Percentiles rank a stretch among this genome's conserved stretches.
Conservation (phyloP, 30 jellyfish, hydroid and myxozoan genomes). For the Chironex yamaguchii region DNA sequence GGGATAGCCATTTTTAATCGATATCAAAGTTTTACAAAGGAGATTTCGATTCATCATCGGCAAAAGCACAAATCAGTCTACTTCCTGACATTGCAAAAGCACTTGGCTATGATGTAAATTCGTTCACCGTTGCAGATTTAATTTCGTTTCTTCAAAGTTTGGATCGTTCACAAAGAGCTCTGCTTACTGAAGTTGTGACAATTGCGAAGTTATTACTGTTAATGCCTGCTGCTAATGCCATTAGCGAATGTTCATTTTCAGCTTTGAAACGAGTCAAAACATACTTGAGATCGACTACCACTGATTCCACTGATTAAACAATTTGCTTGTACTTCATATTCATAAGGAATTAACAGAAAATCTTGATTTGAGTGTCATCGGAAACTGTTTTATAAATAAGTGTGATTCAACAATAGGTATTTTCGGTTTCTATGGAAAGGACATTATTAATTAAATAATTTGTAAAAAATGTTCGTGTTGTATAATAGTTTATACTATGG, state of each 20-base stretch:
- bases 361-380: too few relatives aligned
- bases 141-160: constrained; percentile 13
- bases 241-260: constrained; percentile 11
- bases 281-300: constrained; percentile 30
- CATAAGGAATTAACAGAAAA: constrained; percentile 10
- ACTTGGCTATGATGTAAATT: not conserved
- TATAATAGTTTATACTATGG: too few relatives aligned
- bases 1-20: not conserved
- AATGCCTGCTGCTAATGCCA: constrained; percentile 41
- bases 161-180: constrained; percentile 16
- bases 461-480: too few relatives aligned
- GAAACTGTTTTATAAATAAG: too few relatives aligned
- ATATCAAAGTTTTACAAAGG: constrained; percentile 12
- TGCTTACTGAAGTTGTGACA: constrained; percentile 47
- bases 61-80: constrained; percentile 12
- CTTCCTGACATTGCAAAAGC: not conserved
- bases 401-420: too few relatives aligned
- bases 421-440: too few relatives aligned
- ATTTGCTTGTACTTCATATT: constrained; percentile 10
- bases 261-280: constrained; percentile 49
- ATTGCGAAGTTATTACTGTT: constrained; percentile 32
- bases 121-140: constrained; percentile 15
- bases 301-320: constrained; percentile 20
- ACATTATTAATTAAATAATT: too few relatives aligned
- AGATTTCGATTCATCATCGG: not conserved